Conservation (phyloP, 2,888 invertebrate species). For the Arctia plantaginis region DNA sequence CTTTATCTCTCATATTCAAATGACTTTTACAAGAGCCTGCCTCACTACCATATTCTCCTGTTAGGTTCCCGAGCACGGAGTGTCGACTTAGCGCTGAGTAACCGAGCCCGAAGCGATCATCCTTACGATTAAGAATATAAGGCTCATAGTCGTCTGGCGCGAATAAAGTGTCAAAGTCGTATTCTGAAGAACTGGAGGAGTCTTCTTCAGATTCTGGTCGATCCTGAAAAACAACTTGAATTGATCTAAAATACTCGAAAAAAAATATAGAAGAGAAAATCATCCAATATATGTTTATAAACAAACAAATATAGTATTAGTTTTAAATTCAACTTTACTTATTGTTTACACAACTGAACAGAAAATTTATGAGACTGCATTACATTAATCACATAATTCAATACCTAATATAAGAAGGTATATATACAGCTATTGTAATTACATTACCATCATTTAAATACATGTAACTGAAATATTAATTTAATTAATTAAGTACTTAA, state of each 20-base stretch:
- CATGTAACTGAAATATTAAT: neutral
- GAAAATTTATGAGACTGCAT: neutral
- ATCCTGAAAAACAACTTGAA: slow-evolving; percentile 7
- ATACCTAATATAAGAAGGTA: no score
- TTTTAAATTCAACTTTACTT: no score
- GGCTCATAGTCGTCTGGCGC: slow-evolving; percentile 94
- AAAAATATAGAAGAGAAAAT: neutral
- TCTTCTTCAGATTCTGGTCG: slow-evolving; percentile 18
- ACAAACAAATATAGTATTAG: no score
- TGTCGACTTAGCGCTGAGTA: slow-evolving; percentile 91
- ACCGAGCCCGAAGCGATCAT: slow-evolving; percentile 93
- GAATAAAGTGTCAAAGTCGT: slow-evolving; percentile 87
- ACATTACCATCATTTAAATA: neutral
- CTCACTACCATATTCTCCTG: slow-evolving; percentile 69
- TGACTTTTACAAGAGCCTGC: slow-evolving; percentile 66
- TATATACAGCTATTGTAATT: neutral
- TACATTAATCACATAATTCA: no score
- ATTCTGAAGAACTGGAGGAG: slow-evolving; percentile 74
- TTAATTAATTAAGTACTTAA: neutral
- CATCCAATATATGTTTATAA: no score
- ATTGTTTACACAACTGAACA: no score
- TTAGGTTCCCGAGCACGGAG: slow-evolving; percentile 83
- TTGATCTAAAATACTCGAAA: neutral
- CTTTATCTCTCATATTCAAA: slow-evolving; percentile 79
- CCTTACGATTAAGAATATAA: slow-evolving; percentile 90